Evolutionary conservation across 2,797 vertebrate genomes (phyloP).

Genomic region (Hypotaenidia philippensis): DNA sequence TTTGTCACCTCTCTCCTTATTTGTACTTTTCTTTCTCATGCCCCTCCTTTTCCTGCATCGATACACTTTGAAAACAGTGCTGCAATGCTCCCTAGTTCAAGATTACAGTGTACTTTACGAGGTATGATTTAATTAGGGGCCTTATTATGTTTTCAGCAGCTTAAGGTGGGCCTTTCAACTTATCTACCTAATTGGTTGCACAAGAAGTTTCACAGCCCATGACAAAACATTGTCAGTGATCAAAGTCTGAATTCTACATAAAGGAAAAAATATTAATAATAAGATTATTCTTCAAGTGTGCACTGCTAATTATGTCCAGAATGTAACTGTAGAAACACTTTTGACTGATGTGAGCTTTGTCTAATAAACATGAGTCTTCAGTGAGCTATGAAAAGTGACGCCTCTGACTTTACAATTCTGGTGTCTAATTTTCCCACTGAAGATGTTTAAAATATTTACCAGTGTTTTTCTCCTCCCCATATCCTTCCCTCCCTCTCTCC

Average conservation of each 20-base stretch:
- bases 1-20: constrained; percentile 61
- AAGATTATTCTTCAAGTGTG: constrained; percentile 83
- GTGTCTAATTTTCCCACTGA: constrained; percentile 66
- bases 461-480: constrained; percentile 38
- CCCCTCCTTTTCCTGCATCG: constrained; percentile 74
- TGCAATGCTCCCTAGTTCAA: constrained; percentile 80
- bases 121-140: constrained; percentile 88
- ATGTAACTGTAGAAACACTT: constrained; percentile 81
- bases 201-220: constrained; percentile 87
- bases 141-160: constrained; percentile 88
- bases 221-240: constrained; percentile 90
- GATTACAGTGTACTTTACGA: constrained; percentile 80
- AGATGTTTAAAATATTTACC: constrained; percentile 45
- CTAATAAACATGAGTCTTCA: constrained; percentile 79
- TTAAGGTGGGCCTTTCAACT: constrained; percentile 87
- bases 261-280: constrained; percentile 86
- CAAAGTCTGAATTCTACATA: constrained; percentile 87
- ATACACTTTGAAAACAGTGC: constrained; percentile 80
- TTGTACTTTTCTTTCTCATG: constrained; percentile 73
- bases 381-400: constrained; percentile 74
- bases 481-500: constrained; percentile 22
- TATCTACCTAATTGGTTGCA: constrained; percentile 90
- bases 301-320: constrained; percentile 84
- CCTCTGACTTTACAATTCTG: constrained; percentile 56
- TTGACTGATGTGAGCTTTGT: constrained; percentile 82